These are phyloP conservation scores for Mylabris sibirica DNA, from an alignment of 2,888 invertebrate genomes.

Conservation along the genomic window DNA sequence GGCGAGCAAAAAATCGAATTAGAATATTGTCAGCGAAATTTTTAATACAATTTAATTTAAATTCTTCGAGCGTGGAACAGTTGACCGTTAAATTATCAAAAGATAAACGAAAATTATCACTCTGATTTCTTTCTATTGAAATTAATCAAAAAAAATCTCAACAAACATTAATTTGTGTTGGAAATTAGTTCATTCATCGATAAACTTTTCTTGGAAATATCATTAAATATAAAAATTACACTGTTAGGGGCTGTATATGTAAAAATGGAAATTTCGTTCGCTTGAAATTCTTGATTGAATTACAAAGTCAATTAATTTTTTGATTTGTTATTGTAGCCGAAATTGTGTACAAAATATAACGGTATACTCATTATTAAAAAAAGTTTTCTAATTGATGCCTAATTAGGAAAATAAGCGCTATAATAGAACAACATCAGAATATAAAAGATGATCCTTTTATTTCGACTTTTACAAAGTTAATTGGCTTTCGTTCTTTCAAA, in stretches of 20 bases:
- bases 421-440: not conserved
- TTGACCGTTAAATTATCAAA: too few species aligned
- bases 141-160: not conserved
- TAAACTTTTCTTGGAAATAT: constrained; percentile 45
- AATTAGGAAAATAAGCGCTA: not conserved
- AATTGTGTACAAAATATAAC: not conserved
- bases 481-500: not conserved
- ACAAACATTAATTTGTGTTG: not conserved
- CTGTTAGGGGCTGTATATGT: constrained; percentile 64
- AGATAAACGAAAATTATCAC: too few species aligned
- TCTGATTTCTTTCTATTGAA: too few species aligned
- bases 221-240: constrained; percentile 61
- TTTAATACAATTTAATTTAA: too few species aligned
- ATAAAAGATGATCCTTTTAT: not conserved
- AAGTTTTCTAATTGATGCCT: not conserved
- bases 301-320: constrained; percentile 30
- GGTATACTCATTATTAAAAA: not conserved
- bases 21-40: not conserved
- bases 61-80: too few species aligned
- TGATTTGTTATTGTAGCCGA: not conserved
- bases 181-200: not conserved
- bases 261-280: constrained; percentile 57
- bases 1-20: not conserved
- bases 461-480: not conserved
- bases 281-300: constrained; percentile 61